Percentiles rank a stretch among this genome's conserved stretches.
These are phyloP conservation scores for Agonopterix arenella DNA, from an alignment of 2,888 invertebrate species.

Conservation along the genomic window DNA sequence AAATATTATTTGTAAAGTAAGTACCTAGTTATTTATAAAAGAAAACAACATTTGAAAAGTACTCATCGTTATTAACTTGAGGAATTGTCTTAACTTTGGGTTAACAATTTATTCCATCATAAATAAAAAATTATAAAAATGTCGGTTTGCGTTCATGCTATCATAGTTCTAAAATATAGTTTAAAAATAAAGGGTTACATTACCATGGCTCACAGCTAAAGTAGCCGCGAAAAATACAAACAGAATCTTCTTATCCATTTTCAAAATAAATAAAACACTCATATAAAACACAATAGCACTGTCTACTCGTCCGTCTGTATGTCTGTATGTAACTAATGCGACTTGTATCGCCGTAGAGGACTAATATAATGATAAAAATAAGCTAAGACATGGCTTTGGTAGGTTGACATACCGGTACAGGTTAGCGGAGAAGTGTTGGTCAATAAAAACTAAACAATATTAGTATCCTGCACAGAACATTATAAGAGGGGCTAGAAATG, in stretches of 20 bases:
- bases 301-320: not conserved
- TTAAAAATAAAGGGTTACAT: constrained; percentile 13
- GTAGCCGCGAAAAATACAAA: constrained; percentile 34
- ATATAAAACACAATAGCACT: constrained; percentile 4
- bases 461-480: too few species aligned
- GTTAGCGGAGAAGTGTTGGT: constrained; percentile 26
- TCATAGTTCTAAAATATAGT: too few species aligned
- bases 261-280: constrained; percentile 8
- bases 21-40: too few species aligned
- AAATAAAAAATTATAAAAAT: not conserved
- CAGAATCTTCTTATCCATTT: constrained; percentile 38
- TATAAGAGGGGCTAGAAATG: too few species aligned
- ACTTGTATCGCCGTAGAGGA: constrained; percentile 14
- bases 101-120: too few species aligned
- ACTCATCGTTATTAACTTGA: not conserved
- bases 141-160: not conserved
- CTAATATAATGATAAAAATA: constrained; percentile 43
- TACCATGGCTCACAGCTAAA: constrained; percentile 38
- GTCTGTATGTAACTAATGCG: constrained; percentile 1
- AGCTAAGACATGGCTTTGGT: constrained; percentile 34
- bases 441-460: too few species aligned
- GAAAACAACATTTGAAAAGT: too few species aligned
- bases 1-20: too few species aligned
- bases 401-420: constrained; percentile 53
- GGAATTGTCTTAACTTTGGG: not conserved